phyloP scores from a whole-genome alignment of 1,140 invertebrate genomes.

The Asobara japonica region DNA sequence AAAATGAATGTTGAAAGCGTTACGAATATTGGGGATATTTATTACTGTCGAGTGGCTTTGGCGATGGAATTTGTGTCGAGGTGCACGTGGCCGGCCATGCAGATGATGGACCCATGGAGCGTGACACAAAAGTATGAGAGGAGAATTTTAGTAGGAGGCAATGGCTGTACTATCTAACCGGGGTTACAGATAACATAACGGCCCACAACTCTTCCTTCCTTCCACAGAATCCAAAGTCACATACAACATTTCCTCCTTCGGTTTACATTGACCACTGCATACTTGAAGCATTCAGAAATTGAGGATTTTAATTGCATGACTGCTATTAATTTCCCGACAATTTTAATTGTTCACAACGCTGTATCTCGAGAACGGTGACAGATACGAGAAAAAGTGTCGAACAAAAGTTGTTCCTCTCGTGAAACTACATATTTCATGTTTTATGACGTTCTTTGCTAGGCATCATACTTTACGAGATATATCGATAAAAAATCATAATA shows the following conservation, averaged over 20 bases:
- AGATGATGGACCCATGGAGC: not conserved
- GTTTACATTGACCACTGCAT: not conserved
- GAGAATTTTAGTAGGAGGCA: slow-evolving; percentile 12
- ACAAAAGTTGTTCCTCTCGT: too few relatives aligned
- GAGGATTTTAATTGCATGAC: too few relatives aligned
- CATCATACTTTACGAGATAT: too few relatives aligned
- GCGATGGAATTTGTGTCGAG: not conserved
- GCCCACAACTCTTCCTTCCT: slow-evolving; percentile 10
- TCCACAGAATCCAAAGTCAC: not conserved
- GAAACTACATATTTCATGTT: too few relatives aligned
- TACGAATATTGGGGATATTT: not conserved
- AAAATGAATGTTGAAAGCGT: slow-evolving; percentile 15
- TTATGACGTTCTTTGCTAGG: too few relatives aligned
- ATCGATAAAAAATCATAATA: too few relatives aligned
- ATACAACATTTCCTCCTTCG: not conserved
- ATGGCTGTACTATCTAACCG: slow-evolving; percentile 4
- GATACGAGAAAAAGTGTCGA: too few relatives aligned
- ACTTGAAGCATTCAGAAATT: too few relatives aligned
- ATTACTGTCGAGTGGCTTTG: not conserved
- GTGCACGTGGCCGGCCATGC: not conserved
- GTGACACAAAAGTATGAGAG: not conserved
- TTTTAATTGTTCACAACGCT: too few relatives aligned
- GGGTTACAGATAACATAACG: slow-evolving; percentile 11
- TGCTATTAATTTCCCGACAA: too few relatives aligned
- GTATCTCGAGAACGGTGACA: too few relatives aligned